Conservation (phyloP, 2,113 vertebrate genomes). For the Eidolon helvum region DNA sequence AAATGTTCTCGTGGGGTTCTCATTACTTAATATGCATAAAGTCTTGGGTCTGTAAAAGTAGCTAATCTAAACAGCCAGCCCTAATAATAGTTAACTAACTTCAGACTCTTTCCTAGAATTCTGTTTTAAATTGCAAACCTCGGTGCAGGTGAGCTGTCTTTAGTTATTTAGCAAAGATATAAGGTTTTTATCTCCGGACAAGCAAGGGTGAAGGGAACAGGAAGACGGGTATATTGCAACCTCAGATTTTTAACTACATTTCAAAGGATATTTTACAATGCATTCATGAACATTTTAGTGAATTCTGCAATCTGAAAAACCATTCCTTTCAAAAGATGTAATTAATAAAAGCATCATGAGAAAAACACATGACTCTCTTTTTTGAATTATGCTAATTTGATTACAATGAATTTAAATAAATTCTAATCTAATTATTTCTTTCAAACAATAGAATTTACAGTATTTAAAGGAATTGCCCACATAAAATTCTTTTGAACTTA, state of each 20-base stretch:
- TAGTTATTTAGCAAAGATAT: background rate
- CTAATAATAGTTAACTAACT: background rate
- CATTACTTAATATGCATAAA: background rate
- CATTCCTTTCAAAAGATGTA: conserved; percentile 42
- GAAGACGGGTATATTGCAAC: conserved; percentile 45
- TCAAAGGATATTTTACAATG: conserved; percentile 59
- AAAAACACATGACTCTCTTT: conserved; percentile 46
- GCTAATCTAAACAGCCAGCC: background rate
- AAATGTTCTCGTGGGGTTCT: background rate
- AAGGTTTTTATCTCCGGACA: conserved; percentile 53
- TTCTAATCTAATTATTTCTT: conserved; percentile 62
- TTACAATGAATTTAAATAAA: conserved; percentile 54
- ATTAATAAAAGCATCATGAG: conserved; percentile 55
- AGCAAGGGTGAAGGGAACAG: conserved; percentile 51
- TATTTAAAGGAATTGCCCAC: conserved; percentile 48
- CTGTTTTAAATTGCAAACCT: background rate
- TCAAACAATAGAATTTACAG: conserved; percentile 56
- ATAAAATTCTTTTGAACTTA: conserved; percentile 50
- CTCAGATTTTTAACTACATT: conserved; percentile 45
- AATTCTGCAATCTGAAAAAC: conserved; percentile 13
- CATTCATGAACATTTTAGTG: conserved; percentile 48
- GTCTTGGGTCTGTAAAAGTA: background rate
- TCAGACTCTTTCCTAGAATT: background rate
- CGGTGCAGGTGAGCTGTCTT: background rate
- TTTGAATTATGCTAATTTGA: conserved; percentile 57